These are phyloP conservation scores for Tinamus major DNA, from an alignment of 2,797 vertebrate species.

Conservation along the genomic window DNA sequence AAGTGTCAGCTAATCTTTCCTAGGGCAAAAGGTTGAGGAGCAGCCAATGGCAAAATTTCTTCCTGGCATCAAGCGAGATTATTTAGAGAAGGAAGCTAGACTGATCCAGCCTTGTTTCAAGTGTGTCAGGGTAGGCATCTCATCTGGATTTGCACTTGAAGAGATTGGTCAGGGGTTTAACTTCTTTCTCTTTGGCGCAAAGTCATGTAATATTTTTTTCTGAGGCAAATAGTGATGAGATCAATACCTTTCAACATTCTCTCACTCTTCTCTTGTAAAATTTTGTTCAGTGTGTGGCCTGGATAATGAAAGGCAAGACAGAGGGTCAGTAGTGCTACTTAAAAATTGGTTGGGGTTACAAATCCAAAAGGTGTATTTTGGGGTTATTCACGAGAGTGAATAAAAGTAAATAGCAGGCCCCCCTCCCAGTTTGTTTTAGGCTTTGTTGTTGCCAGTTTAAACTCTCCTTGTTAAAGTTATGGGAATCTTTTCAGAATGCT, in stretches of 20 bases:
- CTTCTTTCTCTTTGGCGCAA: constrained; percentile 11
- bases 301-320: background rate
- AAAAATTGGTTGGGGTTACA: background rate
- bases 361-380: background rate
- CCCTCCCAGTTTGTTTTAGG: background rate
- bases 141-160: background rate
- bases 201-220: background rate
- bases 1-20: background rate
- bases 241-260: background rate
- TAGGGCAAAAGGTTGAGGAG: background rate
- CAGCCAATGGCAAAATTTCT: background rate
- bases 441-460: constrained; percentile 49
- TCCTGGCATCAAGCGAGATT: background rate
- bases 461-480: constrained; percentile 21
- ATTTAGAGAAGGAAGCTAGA: background rate
- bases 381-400: constrained; percentile 27
- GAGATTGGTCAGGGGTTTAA: constrained; percentile 41
- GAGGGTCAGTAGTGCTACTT: background rate
- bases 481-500: constrained; percentile 48
- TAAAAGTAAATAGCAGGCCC: background rate
- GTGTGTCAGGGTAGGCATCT: background rate
- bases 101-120: background rate
- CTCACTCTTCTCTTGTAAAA: background rate
- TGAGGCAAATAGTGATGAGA: constrained; percentile 12
- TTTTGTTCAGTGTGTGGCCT: background rate